Base-by-base conservation (phyloP, 2,888 invertebrate species). In the Epirrhoe tristata region DNA sequence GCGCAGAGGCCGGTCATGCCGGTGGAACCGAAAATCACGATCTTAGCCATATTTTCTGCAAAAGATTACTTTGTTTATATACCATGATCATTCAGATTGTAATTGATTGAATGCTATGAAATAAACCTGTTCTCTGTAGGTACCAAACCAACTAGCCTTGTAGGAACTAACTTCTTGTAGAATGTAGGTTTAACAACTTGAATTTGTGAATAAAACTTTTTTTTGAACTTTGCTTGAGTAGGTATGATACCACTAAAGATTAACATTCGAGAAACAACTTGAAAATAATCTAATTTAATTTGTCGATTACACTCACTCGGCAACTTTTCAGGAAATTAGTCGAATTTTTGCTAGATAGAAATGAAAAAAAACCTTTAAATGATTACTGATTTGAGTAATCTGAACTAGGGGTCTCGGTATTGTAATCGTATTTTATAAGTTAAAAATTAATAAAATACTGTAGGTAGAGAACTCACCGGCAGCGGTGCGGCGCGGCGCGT, bases 21-120 rank as follows among this genome's bases (percentile, higher is more conserved):
- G 75, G 97, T 97, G 12, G 96, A 95, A 67, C 98, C 98, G 82
- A 98, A 97, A 80, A 98, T 95, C 60, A 97, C 96, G 75, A 98
- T 94, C 87, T 95, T 96, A 86, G 96, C 95, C 96, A 97, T 97
- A 72, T 80, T 83, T 81, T 77, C 73, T 78, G 72, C 64, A 73
- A 78, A 75, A 43, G 0, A 43, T 12, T 12, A 43, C 34, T 34
- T 12, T 12, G 12, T 43, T 12, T 7, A 6, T 4, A 34, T 7
- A 5, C 7, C 34, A 4, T 34, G 6, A 12, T 43, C 12, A 36
- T 10, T 36, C 10, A 36, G 5, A 4, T 43, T 5, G 5, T 43
- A 12, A 12, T 43, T 43, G 39, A 43, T 43, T 43, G 12, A 43
- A 12, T 12, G 39, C 5, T 43, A 43, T 12, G 48, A 48, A 61